Evolutionary conservation across 2,888 invertebrate genomes (phyloP), one percentile per base, ranked within the genome.

Genomic region (Erebia epiphron): DNA sequence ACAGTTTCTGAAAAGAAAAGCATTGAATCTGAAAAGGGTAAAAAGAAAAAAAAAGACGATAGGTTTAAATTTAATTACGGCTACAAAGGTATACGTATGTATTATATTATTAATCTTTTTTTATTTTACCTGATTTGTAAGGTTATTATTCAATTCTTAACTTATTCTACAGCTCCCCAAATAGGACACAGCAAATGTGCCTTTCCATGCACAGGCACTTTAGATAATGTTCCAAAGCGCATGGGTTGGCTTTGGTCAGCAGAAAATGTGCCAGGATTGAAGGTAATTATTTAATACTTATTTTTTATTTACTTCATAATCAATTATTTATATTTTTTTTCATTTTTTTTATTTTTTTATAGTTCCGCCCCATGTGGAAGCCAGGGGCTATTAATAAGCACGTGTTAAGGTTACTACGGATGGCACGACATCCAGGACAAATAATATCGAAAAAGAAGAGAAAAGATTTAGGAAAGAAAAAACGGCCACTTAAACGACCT

Each of bases 191-290:
- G 85, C 75, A 80, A 82, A 73, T 93, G 92, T 75, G 84, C 79
- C 50, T 73, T 84, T 74, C 88, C 90, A 50, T 89, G 90, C 78
- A 82, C 81, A 13, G 91, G 90, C 41, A 83, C 82, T 52, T 71
- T 88, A 58, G 80, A 80, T 52, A 74, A 77, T 70, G 92, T 94
- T 41, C 93, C 93, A n/a, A 91, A 87, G 74, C 73, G 75, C 49
- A 93, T 93, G 92, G 93, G 93, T n/a, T 94, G 93, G 93, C 79
- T 92, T 35, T 94, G 93, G 93, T 91, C 83, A 73, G 86, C 91
- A 68, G 88, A 90, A 73, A 80, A 90, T 76, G 74, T 88, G 49
- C 89, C 91, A 63, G 93, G 92, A 60, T 70, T 91, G 73, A 90
- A 88, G 89, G 93, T 92, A 86, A 68, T 61, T 43, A 10, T 16